Evolutionary conservation across 2,888 invertebrate genomes (phyloP).

Genomic region (Tenthredo livida): DNA sequence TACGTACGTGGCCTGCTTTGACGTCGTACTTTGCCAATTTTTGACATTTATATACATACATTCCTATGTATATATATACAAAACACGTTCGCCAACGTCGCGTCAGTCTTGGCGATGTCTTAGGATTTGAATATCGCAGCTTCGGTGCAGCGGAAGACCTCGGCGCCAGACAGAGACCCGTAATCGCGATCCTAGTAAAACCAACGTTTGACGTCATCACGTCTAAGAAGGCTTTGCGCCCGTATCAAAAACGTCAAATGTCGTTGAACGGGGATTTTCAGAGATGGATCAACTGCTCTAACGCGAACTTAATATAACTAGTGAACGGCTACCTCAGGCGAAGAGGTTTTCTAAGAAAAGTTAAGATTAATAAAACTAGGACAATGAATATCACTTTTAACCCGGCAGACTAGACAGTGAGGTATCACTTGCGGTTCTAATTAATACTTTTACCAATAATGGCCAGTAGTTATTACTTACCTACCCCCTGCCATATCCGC

Average conservation of each 20-base stretch:
- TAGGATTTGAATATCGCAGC: constrained; percentile 48
- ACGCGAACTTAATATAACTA: constrained; percentile 35
- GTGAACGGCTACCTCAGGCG: not conserved
- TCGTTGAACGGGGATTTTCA: constrained; percentile 26
- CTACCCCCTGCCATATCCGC: constrained; percentile 14
- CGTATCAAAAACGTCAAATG: constrained; percentile 47
- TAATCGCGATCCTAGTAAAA: constrained; percentile 52
- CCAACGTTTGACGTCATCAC: constrained; percentile 47
- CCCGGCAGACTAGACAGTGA: constrained; percentile 38
- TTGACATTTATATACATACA: constrained; percentile 40
- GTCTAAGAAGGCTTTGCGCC: constrained; percentile 32
- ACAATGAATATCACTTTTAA: constrained; percentile 25
- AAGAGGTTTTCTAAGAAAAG: not conserved
- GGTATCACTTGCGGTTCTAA: constrained; percentile 16
- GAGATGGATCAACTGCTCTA: not conserved
- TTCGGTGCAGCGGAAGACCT: constrained; percentile 43
- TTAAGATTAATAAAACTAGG: constrained; percentile 13
- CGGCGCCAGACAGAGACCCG: constrained; percentile 48
- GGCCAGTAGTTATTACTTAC: constrained; percentile 1
- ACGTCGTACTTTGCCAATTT: constrained; percentile 48
- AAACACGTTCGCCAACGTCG: constrained; percentile 36
- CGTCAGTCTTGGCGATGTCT: constrained; percentile 35
- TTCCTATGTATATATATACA: constrained; percentile 38
- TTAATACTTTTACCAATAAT: constrained; percentile 29
- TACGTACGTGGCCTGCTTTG: constrained; percentile 36